These are phyloP conservation scores for Polydrusus tereticollis DNA, from an alignment of 2,888 invertebrate genomes.

Conservation along the genomic window DNA sequence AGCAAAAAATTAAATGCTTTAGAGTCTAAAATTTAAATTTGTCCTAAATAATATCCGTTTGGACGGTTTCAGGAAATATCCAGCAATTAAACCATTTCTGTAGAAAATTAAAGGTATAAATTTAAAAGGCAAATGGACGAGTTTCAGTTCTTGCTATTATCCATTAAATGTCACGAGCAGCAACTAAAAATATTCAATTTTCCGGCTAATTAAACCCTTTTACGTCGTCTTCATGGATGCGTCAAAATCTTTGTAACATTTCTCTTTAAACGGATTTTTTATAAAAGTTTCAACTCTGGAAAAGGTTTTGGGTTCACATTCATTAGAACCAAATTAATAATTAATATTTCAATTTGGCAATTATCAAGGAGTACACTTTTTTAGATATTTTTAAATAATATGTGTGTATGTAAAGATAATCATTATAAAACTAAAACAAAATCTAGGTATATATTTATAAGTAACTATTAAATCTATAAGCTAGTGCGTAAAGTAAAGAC, in stretches of 20 bases:
- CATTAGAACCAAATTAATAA: background rate
- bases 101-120: slow-evolving; percentile 40
- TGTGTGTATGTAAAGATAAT: no score
- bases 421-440: no score
- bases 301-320: no score
- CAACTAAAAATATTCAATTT: slow-evolving; percentile 17
- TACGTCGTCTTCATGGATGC: slow-evolving; percentile 16
- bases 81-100: slow-evolving; percentile 3
- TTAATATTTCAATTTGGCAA: no score
- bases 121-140: slow-evolving; percentile 29
- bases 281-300: no score
- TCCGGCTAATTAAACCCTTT: slow-evolving; percentile 32
- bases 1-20: background rate
- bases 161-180: slow-evolving; percentile 31
- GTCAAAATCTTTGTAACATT: background rate
- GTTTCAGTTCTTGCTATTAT: slow-evolving; percentile 18
- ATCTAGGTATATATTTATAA: no score
- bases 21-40: background rate
- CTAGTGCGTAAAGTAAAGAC: no score
- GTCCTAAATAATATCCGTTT: background rate
- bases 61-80: slow-evolving; percentile 5
- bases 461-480: no score
- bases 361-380: no score
- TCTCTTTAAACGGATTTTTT: background rate
- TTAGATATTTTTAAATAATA: no score